phyloP scores from a whole-genome alignment of 2,797 vertebrate genomes.

The Momotus momota region DNA sequence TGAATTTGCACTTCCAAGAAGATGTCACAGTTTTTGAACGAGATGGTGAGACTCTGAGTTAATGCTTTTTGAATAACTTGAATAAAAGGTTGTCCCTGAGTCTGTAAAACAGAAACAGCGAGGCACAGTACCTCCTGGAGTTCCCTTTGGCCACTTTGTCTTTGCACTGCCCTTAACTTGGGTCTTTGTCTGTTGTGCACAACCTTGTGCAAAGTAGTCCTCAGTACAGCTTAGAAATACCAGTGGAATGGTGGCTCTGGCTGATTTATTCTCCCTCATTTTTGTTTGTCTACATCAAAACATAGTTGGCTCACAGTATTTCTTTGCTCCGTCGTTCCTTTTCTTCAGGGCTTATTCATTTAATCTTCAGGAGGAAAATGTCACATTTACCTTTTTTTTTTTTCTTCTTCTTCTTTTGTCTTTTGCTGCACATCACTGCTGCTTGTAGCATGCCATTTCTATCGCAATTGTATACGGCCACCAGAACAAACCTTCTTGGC shows the following conservation, averaged over 20 bases:
- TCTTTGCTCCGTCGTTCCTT: not conserved
- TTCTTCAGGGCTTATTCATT: not conserved
- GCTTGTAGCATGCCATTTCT: not conserved
- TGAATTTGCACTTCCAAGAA: conserved; percentile 63
- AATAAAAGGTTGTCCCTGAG: conserved; percentile 41
- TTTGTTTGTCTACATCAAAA: conserved; percentile 23
- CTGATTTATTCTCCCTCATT: conserved; percentile 27
- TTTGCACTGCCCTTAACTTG: conserved; percentile 24
- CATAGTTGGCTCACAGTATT: not conserved
- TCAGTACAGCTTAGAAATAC: conserved; percentile 45
- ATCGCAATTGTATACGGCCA: not conserved
- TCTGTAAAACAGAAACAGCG: conserved; percentile 55
- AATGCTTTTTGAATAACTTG: conserved; percentile 59
- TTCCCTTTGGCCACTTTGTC: conserved; percentile 38
- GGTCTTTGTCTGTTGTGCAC: conserved; percentile 25
- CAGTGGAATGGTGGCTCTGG: not conserved
- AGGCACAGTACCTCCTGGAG: conserved; percentile 50
- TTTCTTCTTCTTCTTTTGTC: not conserved
- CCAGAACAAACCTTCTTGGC: not conserved
- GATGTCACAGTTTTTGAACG: conserved; percentile 60
- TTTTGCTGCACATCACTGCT: not conserved
- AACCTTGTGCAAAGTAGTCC: conserved; percentile 12
- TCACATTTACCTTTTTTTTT: not conserved
- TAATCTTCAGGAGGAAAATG: conserved; percentile 1
- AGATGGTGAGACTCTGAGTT: conserved; percentile 56